phyloP scores from a whole-genome alignment of 2,797 vertebrate species.

The Myotis daubentonii region DNA sequence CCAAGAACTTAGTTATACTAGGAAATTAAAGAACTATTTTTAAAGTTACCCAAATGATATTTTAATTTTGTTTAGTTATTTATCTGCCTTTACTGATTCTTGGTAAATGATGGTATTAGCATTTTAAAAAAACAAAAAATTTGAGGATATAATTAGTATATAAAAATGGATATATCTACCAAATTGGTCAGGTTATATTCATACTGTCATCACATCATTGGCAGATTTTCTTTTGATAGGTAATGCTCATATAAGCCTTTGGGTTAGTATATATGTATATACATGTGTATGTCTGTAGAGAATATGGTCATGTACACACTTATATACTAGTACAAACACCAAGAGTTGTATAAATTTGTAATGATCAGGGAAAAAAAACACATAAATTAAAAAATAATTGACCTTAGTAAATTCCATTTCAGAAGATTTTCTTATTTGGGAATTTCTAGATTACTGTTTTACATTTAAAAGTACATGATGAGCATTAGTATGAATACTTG shows the following conservation, averaged over 20 bases:
- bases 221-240: slow-evolving; percentile 25
- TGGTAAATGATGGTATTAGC: slow-evolving; percentile 20
- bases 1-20: slow-evolving; percentile 60
- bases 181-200: slow-evolving; percentile 37
- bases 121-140: slow-evolving; percentile 50
- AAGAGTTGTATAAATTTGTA: slow-evolving; percentile 49
- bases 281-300: background rate
- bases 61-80: slow-evolving; percentile 58
- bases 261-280: slow-evolving; percentile 32
- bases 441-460: slow-evolving; percentile 43
- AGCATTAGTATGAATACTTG: background rate
- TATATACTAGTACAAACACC: background rate
- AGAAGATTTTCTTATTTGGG: slow-evolving; percentile 46
- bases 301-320: background rate
- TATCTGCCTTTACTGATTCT: slow-evolving; percentile 48
- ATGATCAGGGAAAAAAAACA: slow-evolving; percentile 46
- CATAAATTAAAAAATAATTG: slow-evolving; percentile 50
- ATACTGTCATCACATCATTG: background rate
- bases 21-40: slow-evolving; percentile 74
- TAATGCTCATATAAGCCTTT: slow-evolving; percentile 41
- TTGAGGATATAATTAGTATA: slow-evolving; percentile 49
- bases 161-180: slow-evolving; percentile 30
- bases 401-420: slow-evolving; percentile 9
- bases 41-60: slow-evolving; percentile 39
- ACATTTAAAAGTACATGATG: slow-evolving; percentile 33